phyloP scores from a whole-genome alignment of 2,113 vertebrate species.

The Sapayoa aenigma region DNA sequence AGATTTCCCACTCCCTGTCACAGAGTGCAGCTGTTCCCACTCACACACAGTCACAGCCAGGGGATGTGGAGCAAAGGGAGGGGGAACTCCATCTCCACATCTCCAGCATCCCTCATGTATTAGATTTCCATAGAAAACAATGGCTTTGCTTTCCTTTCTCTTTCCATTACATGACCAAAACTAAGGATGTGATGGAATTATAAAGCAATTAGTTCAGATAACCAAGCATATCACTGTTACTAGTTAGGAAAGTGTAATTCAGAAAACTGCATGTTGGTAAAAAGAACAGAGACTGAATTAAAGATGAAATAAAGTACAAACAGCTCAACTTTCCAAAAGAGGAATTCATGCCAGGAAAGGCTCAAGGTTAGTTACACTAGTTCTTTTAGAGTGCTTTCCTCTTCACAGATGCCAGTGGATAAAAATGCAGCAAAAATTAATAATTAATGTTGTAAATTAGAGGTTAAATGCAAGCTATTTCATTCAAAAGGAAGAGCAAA shows the following conservation, averaged over 20 bases:
- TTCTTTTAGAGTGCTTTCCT: neutral
- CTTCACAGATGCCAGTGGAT: neutral
- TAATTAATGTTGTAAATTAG: constrained; percentile 26
- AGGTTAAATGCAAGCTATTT: constrained; percentile 44
- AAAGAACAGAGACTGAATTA: neutral
- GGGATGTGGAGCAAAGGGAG: neutral
- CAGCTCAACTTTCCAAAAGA: neutral
- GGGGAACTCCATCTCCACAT: accelerated
- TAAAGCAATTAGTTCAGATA: neutral
- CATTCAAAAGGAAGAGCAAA: constrained; percentile 46
- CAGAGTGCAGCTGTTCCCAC: neutral
- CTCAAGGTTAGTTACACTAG: constrained; percentile 35
- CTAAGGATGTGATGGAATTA: neutral
- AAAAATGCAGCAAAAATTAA: constrained; percentile 2
- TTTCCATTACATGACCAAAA: neutral
- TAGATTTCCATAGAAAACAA: neutral
- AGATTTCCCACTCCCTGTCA: neutral
- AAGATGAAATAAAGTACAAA: neutral
- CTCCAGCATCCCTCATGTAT: neutral
- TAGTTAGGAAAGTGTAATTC: constrained; percentile 2
- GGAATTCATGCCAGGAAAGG: neutral
- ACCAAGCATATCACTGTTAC: neutral
- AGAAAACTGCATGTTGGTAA: neutral
- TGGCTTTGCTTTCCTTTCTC: constrained; percentile 33
- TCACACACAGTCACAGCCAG: neutral